phyloP scores from a whole-genome alignment of 2,797 vertebrate species.

The Acanthurus tractus region DNA sequence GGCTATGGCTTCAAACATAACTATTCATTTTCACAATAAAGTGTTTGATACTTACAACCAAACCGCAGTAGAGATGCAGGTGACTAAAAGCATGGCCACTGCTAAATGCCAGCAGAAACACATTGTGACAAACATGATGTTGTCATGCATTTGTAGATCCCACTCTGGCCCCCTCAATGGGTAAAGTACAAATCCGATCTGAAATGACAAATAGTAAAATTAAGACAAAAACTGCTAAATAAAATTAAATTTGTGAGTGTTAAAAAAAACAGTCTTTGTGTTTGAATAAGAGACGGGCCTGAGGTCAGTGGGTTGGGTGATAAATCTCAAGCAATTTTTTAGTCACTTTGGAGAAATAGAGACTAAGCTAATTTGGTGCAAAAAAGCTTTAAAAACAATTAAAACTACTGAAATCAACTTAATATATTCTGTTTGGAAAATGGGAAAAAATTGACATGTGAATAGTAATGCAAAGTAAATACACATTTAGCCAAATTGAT shows the following conservation, averaged over 20 bases:
- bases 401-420: background rate
- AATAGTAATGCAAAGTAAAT: background rate
- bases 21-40: background rate
- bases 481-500: too few species aligned
- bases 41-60: conserved; percentile 86
- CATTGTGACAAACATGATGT: conserved; percentile 92
- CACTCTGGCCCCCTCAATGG: conserved; percentile 88
- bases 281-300: background rate
- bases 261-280: background rate
- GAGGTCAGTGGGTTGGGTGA: background rate
- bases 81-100: conserved; percentile 78
- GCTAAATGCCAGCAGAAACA: conserved; percentile 95
- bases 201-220: conserved; percentile 39
- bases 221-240: background rate
- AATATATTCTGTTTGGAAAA: background rate
- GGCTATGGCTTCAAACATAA: background rate
- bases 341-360: background rate
- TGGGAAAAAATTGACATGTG: background rate
- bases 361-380: background rate
- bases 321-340: too few species aligned
- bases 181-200: conserved; percentile 95
- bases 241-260: background rate
- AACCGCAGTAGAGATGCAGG: conserved; percentile 73
- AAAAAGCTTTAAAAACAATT: background rate
- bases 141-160: conserved; percentile 82